A percentile compares a stretch with the other conserved stretches of the same genome.
These are phyloP conservation scores for Ophioninae sp. DNA, from an alignment of 2,888 invertebrate genomes.

Conservation along the genomic window DNA sequence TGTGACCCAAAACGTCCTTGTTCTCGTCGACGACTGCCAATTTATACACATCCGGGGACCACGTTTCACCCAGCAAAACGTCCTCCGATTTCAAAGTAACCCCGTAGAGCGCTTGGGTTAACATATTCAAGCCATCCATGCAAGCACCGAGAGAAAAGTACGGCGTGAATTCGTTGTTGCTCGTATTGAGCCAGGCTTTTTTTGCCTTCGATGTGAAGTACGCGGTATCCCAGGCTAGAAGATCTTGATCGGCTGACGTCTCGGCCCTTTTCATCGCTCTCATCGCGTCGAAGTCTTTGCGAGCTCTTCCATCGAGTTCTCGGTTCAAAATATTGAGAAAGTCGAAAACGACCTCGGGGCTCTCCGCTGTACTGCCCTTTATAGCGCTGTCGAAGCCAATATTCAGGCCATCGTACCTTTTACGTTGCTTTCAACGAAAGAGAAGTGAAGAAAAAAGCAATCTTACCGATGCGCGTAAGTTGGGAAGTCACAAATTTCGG, in stretches of 20 bases:
- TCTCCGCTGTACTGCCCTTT: slow-evolving; percentile 92
- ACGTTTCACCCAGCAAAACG: slow-evolving; percentile 88
- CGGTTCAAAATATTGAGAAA: slow-evolving; percentile 91
- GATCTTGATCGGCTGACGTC: slow-evolving; percentile 66
- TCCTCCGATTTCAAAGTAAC: slow-evolving; percentile 89
- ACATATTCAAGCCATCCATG: slow-evolving; percentile 97
- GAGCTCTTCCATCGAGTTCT: slow-evolving; percentile 87
- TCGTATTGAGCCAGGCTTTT: slow-evolving; percentile 86
- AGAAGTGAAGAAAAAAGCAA: not conserved
- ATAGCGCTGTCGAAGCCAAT: slow-evolving; percentile 85
- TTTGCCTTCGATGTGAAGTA: slow-evolving; percentile 91
- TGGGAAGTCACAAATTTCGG: slow-evolving; percentile 93
- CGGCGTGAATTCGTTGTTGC: slow-evolving; percentile 88
- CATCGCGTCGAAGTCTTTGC: slow-evolving; percentile 90
- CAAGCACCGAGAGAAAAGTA: slow-evolving; percentile 96
- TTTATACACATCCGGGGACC: slow-evolving; percentile 95
- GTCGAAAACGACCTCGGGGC: slow-evolving; percentile 88
- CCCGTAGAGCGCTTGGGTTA: slow-evolving; percentile 92
- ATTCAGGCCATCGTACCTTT: too few relatives aligned
- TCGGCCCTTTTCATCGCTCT: slow-evolving; percentile 86
- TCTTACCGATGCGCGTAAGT: slow-evolving; percentile 91
- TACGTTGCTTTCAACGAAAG: too few relatives aligned
- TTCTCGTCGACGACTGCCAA: slow-evolving; percentile 92
- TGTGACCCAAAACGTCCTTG: slow-evolving; percentile 93
- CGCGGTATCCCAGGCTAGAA: slow-evolving; percentile 92